A percentile compares a stretch with the other conserved stretches of the same genome.
phyloP scores from a whole-genome alignment of 2,113 vertebrate genomes.

The Equus przewalskii region DNA sequence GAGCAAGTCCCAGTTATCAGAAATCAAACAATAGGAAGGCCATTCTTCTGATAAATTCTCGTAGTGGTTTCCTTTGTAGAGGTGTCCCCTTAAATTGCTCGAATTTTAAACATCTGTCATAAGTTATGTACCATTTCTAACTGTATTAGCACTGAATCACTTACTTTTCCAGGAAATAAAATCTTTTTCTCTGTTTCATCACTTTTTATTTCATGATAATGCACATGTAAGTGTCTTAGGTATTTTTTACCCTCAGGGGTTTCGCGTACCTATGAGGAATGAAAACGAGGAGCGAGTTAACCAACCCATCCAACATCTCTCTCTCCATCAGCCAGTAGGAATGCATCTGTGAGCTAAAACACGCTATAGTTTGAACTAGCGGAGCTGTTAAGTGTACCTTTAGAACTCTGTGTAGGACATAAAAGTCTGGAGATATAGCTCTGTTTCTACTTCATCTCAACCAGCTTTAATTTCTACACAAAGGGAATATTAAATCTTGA shows the following conservation, averaged over 20 bases:
- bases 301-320: not conserved
- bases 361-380: conserved; percentile 17
- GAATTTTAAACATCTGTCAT: conserved; percentile 67
- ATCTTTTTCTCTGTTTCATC: conserved; percentile 61
- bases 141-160: conserved; percentile 69
- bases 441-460: conserved; percentile 69
- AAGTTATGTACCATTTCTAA: conserved; percentile 71
- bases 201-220: conserved; percentile 57
- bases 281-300: conserved; percentile 52
- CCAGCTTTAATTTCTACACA: conserved; percentile 76
- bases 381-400: conserved; percentile 55
- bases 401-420: conserved; percentile 44
- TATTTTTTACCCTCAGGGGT: not conserved
- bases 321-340: not conserved
- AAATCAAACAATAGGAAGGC: not conserved
- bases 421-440: conserved; percentile 62
- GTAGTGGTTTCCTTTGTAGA: not conserved
- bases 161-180: conserved; percentile 71
- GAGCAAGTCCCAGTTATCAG: not conserved
- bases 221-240: conserved; percentile 18
- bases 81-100: conserved; percentile 15
- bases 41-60: not conserved
- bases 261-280: not conserved
- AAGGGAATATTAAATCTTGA: conserved; percentile 76
- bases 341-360: conserved; percentile 35